These are phyloP conservation scores for Phalacrocorax pelagicus DNA, from an alignment of 2,113 vertebrate species.

Conservation along the genomic window DNA sequence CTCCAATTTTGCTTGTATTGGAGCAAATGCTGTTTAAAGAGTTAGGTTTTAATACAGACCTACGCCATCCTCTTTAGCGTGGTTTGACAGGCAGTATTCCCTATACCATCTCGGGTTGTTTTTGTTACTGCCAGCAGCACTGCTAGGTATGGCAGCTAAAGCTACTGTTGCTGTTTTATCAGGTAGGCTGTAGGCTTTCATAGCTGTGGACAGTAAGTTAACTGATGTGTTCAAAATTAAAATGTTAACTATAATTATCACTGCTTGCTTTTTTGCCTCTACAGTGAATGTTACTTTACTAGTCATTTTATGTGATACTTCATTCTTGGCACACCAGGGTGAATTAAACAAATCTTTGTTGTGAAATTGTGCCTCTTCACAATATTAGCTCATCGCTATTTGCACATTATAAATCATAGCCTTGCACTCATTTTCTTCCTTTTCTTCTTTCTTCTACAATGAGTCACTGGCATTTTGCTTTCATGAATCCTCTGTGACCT, in stretches of 20 bases:
- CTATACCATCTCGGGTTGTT: neutral
- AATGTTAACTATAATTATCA: neutral
- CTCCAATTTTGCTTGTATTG: neutral
- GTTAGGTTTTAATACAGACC: neutral
- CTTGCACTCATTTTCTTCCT: slow-evolving; percentile 19
- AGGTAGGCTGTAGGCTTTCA: neutral
- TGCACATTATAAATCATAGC: slow-evolving; percentile 46
- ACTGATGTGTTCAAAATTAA: neutral
- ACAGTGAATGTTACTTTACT: neutral
- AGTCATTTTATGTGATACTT: neutral
- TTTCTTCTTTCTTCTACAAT: neutral
- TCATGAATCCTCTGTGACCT: slow-evolving; percentile 69
- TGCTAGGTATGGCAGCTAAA: neutral
- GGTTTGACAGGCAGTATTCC: neutral
- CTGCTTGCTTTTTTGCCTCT: neutral
- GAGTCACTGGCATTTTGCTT: slow-evolving; percentile 68
- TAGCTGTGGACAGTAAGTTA: neutral
- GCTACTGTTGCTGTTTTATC: neutral
- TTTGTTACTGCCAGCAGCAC: neutral
- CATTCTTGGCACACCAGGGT: neutral
- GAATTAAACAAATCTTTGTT: neutral
- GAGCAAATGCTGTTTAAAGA: neutral
- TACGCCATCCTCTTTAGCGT: rapidly evolving
- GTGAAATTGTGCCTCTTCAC: neutral
- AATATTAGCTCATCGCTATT: slow-evolving; percentile 9